phyloP scores from a whole-genome alignment of 2,888 invertebrate genomes.

The Buathra laborator region DNA sequence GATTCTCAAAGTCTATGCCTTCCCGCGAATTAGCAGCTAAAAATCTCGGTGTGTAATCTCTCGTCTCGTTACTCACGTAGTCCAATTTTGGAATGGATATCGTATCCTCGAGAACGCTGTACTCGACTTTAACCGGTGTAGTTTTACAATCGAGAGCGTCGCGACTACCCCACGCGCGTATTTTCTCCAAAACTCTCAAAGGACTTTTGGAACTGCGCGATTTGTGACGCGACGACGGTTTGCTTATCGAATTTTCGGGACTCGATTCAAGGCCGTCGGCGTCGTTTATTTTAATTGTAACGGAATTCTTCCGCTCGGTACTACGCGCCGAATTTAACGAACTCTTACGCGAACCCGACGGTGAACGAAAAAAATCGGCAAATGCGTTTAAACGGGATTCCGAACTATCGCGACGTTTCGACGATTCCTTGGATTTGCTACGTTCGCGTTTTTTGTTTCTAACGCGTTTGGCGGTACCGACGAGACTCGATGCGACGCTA shows the following conservation, averaged over 20 bases:
- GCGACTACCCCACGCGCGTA: constrained; percentile 82
- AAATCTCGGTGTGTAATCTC: constrained; percentile 77
- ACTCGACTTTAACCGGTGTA: constrained; percentile 77
- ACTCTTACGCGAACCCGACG: constrained; percentile 83
- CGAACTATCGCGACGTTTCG: constrained; percentile 82
- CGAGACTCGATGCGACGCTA: constrained; percentile 79
- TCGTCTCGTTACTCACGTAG: constrained; percentile 71
- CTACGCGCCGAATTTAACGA: constrained; percentile 79
- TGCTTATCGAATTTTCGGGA: constrained; percentile 81
- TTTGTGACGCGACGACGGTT: constrained; percentile 76
- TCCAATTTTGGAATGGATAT: constrained; percentile 77
- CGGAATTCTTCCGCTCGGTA: constrained; percentile 79
- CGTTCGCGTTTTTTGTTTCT: constrained; percentile 82
- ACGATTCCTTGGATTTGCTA: constrained; percentile 82
- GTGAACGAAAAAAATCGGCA: constrained; percentile 83
- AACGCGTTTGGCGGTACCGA: constrained; percentile 80
- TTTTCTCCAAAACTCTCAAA: constrained; percentile 80
- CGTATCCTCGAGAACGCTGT: constrained; percentile 78
- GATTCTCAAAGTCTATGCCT: constrained; percentile 83
- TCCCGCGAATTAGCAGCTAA: constrained; percentile 82
- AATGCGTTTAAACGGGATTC: constrained; percentile 81
- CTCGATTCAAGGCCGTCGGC: constrained; percentile 81
- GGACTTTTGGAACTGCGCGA: constrained; percentile 83
- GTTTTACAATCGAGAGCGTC: constrained; percentile 79
- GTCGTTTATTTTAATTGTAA: constrained; percentile 79